A percentile compares a stretch with the other conserved stretches of the same genome.
phyloP scores from a whole-genome alignment of 2,113 vertebrate genomes.

The Epinephelus cyanopodus region DNA sequence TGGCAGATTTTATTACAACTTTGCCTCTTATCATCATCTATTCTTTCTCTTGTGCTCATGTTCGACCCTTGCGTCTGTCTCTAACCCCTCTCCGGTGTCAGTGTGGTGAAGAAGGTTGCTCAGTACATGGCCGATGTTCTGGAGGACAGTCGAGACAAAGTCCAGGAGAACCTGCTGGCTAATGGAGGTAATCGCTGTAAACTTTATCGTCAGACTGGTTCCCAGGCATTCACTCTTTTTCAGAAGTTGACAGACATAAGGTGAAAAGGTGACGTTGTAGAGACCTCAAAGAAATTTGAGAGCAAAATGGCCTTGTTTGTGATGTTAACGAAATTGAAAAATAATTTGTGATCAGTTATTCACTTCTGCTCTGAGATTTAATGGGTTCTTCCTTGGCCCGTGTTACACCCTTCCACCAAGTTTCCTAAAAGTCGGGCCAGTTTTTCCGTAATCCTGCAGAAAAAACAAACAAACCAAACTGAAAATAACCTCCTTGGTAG shows the following conservation, averaged over 20 bases:
- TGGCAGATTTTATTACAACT: not conserved
- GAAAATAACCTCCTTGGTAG: no score
- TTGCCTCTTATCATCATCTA: not conserved
- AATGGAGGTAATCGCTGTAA: slow-evolving; percentile 90
- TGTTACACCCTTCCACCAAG: no score
- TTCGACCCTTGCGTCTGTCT: not conserved
- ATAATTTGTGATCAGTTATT: no score
- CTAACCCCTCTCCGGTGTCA: slow-evolving; percentile 61
- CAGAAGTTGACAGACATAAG: not conserved
- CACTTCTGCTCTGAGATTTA: no score
- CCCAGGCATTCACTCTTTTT: not conserved
- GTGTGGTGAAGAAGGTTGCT: slow-evolving; percentile 98
- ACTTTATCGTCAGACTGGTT: not conserved
- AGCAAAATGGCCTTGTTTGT: no score
- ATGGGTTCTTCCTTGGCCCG: no score
- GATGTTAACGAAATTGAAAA: no score
- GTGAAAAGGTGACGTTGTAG: not conserved
- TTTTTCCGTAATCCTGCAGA: no score
- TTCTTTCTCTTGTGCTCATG: not conserved
- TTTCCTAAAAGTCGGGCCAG: no score
- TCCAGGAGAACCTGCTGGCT: slow-evolving; percentile 97
- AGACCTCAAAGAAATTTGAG: no score
- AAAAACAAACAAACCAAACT: no score
- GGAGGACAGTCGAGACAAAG: slow-evolving; percentile 98
- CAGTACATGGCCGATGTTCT: slow-evolving; percentile 99